Conservation (phyloP, 2,888 invertebrate species). For the Melolontha melolontha region DNA sequence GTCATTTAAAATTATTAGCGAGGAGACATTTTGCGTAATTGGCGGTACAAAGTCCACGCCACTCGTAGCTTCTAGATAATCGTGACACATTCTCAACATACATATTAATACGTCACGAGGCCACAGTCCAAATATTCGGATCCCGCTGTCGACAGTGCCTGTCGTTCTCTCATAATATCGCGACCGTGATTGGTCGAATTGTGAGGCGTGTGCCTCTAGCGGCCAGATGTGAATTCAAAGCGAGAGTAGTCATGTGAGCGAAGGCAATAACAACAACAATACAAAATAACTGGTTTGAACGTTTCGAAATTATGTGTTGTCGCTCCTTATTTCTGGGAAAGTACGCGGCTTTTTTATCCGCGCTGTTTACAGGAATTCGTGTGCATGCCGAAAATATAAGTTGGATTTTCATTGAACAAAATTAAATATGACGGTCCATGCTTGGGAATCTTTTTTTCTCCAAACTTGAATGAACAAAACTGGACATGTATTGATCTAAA, state of each 20-base stretch:
- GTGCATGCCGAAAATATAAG: no score
- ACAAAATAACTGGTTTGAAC: neutral
- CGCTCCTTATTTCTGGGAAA: no score
- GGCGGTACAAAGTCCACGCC: constrained; percentile 6
- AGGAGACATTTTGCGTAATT: constrained; percentile 13
- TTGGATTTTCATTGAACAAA: no score
- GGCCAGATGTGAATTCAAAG: constrained; percentile 8
- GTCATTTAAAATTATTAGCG: neutral
- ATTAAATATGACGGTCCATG: no score
- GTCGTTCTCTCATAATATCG: neutral
- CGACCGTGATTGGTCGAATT: constrained; percentile 7
- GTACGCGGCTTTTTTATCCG: no score
- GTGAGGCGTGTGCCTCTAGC: constrained; percentile 17
- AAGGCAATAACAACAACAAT: neutral
- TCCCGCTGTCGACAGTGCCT: no score
- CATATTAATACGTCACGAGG: constrained; percentile 4
- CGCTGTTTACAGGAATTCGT: no score
- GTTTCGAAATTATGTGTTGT: no score
- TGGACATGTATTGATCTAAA: no score
- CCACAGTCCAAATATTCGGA: constrained; percentile 15
- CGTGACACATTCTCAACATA: constrained; percentile 22
- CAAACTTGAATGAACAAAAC: no score
- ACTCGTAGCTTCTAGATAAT: constrained; percentile 6
- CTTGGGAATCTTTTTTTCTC: no score
- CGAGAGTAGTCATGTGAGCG: constrained; percentile 19